Percentiles rank a stretch among this genome's conserved stretches.
phyloP scores from a whole-genome alignment of 1,140 invertebrate genomes.

The Hylaeus volcanicus region DNA sequence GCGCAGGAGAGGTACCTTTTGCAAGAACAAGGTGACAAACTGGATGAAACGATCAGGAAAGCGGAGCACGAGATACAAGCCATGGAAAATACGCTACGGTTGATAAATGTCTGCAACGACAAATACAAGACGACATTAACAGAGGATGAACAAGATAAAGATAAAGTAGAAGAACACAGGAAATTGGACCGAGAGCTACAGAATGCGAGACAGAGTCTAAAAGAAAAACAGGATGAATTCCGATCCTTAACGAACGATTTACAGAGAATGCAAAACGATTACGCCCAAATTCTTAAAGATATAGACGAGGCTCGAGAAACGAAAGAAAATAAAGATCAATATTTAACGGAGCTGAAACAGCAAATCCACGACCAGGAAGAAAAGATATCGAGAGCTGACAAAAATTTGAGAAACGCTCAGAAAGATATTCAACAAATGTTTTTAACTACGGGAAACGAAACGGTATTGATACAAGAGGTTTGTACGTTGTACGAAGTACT shows the following conservation, averaged over 20 bases:
- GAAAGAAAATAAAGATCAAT: constrained; percentile 67
- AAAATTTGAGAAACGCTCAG: constrained; percentile 68
- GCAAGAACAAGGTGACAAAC: constrained; percentile 85
- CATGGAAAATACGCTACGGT: constrained; percentile 87
- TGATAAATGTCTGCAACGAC: constrained; percentile 85
- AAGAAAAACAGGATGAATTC: constrained; percentile 55
- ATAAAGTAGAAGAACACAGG: constrained; percentile 79
- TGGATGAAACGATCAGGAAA: constrained; percentile 85
- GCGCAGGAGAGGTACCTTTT: constrained; percentile 86
- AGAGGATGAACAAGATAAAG: constrained; percentile 79
- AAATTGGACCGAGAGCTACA: constrained; percentile 81
- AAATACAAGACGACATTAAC: constrained; percentile 83
- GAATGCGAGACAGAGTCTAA: constrained; percentile 64
- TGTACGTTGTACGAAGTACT: background rate
- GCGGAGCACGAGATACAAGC: constrained; percentile 87
- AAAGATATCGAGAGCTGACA: constrained; percentile 72
- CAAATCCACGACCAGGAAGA: constrained; percentile 72
- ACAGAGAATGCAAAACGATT: constrained; percentile 67
- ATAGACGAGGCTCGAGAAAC: constrained; percentile 68
- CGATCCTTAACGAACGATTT: constrained; percentile 55
- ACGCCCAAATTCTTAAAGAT: constrained; percentile 57
- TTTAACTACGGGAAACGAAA: constrained; percentile 64
- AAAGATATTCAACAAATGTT: constrained; percentile 69
- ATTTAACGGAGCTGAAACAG: constrained; percentile 64
- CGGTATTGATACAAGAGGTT: constrained; percentile 73